Conservation (phyloP, 2,888 invertebrate species). For the Spilarctia lutea region DNA sequence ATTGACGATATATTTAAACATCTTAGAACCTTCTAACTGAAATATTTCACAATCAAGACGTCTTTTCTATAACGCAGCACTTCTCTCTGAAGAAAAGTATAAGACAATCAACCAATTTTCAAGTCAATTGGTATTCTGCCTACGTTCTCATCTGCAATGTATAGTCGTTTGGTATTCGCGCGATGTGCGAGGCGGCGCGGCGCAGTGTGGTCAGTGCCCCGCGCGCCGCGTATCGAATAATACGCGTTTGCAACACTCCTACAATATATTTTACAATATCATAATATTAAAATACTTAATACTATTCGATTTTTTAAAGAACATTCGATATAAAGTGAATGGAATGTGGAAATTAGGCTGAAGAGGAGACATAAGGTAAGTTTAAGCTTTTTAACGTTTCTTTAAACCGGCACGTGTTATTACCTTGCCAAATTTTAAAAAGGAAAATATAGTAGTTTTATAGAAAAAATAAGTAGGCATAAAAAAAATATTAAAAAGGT, state of each 20-base stretch:
- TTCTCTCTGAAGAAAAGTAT: neutral
- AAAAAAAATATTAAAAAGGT: neutral
- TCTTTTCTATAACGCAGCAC: neutral
- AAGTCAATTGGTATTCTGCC: constrained; percentile 36
- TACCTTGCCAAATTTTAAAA: constrained; percentile 4
- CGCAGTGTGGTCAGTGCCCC: constrained; percentile 79
- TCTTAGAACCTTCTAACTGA: neutral
- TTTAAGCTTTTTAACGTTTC: constrained; percentile 23
- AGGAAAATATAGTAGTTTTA: too few relatives aligned
- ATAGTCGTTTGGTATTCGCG: constrained; percentile 64
- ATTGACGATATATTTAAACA: too few relatives aligned
- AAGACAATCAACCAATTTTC: neutral
- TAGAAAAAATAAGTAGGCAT: too few relatives aligned
- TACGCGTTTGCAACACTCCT: constrained; percentile 46
- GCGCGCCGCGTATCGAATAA: constrained; percentile 67
- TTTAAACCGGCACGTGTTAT: constrained; percentile 39
- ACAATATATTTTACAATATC: constrained; percentile 20
- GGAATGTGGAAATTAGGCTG: constrained; percentile 38
- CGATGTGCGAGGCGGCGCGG: constrained; percentile 63
- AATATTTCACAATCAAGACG: neutral
- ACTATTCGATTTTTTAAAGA: constrained; percentile 18
- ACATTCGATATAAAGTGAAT: constrained; percentile 35
- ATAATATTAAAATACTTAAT: constrained; percentile 21
- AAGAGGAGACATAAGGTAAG: constrained; percentile 34
- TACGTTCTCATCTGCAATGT: constrained; percentile 55